Percentiles rank a stretch among this genome's conserved stretches.
phyloP scores from a whole-genome alignment of 1,140 invertebrate genomes.

The Diprion similis region DNA sequence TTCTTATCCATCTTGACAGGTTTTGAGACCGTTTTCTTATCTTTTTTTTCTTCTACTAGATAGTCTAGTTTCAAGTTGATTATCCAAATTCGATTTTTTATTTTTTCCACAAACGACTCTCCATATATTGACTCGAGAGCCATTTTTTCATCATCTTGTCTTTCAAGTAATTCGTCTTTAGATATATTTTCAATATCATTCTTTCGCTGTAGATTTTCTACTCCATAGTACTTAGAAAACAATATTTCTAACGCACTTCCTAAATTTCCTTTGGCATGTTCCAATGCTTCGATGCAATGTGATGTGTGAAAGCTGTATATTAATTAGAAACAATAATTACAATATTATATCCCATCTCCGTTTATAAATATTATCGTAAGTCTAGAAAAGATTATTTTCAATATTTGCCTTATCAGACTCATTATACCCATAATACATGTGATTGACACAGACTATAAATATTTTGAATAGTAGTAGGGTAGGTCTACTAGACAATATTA shows the following conservation, averaged over 20 bases:
- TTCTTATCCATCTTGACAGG: constrained; percentile 66
- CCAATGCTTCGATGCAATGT: constrained; percentile 77
- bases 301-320: constrained; percentile 74
- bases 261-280: constrained; percentile 67
- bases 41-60: constrained; percentile 64
- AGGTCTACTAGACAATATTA: no score
- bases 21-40: constrained; percentile 48
- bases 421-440: neutral
- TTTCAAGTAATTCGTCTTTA: constrained; percentile 65
- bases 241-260: constrained; percentile 73
- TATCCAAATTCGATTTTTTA: constrained; percentile 70
- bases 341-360: constrained; percentile 18
- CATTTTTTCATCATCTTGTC: constrained; percentile 72
- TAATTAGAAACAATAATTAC: constrained; percentile 40
- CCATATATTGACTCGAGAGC: constrained; percentile 79
- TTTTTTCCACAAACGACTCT: constrained; percentile 69
- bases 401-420: constrained; percentile 14
- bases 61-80: constrained; percentile 72
- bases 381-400: constrained; percentile 11
- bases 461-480: no score
- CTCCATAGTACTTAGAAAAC: constrained; percentile 72
- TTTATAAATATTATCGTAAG: constrained; percentile 9
- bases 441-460: no score
- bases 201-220: constrained; percentile 48
- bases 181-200: constrained; percentile 49